Percentiles rank a stretch among this genome's conserved stretches.
These are phyloP conservation scores for Syrista parreyssii DNA, from an alignment of 2,888 invertebrate species.

Conservation along the genomic window DNA sequence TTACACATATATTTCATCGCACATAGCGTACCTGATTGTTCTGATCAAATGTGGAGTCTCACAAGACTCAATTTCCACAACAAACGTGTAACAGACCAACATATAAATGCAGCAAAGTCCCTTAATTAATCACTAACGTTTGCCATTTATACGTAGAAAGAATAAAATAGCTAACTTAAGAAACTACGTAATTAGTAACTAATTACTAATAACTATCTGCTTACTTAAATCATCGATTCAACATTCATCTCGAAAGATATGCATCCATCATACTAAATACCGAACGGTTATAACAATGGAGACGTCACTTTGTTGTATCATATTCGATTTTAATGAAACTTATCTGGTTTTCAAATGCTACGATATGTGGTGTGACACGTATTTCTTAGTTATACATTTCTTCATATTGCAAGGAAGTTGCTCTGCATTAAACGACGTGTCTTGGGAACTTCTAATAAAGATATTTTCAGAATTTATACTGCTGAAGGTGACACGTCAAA, in stretches of 20 bases:
- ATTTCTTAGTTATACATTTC: not conserved
- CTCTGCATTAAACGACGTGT: not conserved
- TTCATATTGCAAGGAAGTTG: not conserved
- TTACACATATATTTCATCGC: not conserved
- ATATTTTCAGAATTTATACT: not conserved
- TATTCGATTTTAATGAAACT: not conserved
- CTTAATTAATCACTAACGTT: conserved; percentile 28
- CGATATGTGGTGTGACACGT: not conserved
- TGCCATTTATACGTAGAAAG: not conserved
- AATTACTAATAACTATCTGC: conserved; percentile 43
- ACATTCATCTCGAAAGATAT: conserved; percentile 46
- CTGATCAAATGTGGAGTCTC: not conserved
- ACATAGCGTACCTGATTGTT: not conserved
- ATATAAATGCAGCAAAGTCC: conserved; percentile 37
- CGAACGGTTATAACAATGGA: not conserved
- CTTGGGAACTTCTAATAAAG: too few relatives aligned
- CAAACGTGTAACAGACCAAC: not conserved
- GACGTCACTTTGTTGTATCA: not conserved
- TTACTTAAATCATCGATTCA: conserved; percentile 38
- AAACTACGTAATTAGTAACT: conserved; percentile 29
- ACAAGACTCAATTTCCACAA: not conserved
- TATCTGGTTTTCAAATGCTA: not conserved
- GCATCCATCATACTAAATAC: conserved; percentile 28
- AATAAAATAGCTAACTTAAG: not conserved
- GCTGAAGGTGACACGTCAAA: not conserved